Evolutionary conservation across 2,797 vertebrate species (phyloP).

Genomic region (Melanotaenia boesemani): DNA sequence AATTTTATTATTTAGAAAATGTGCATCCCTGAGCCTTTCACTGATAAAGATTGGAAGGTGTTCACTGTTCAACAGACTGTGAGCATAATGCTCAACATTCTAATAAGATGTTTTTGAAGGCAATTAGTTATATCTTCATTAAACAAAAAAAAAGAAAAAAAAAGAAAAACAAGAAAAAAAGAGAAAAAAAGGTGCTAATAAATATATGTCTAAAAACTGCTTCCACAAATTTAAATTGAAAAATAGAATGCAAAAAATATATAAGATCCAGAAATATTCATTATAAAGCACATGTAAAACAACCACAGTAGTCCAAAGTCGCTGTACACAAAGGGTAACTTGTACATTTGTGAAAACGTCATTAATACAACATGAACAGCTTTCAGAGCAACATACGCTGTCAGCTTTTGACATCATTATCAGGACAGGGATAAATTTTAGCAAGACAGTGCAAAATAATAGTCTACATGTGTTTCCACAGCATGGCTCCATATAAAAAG

Average conservation of each 20-base stretch:
- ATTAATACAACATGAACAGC: not conserved
- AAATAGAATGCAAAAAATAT: not conserved
- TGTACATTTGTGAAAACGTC: not conserved
- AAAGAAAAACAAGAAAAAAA: not conserved
- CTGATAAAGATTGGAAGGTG: too few relatives aligned
- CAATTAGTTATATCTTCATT: too few relatives aligned
- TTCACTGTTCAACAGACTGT: too few relatives aligned
- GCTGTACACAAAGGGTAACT: not conserved
- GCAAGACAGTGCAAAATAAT: not conserved
- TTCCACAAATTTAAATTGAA: not conserved
- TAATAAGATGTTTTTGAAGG: too few relatives aligned
- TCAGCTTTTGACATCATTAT: not conserved
- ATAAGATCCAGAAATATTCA: not conserved
- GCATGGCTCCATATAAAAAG: not conserved
- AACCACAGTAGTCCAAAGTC: not conserved
- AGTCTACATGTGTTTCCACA: not conserved
- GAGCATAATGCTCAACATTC: too few relatives aligned
- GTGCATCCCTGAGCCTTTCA: too few relatives aligned
- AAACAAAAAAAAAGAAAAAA: too few relatives aligned
- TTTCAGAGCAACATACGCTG: too few relatives aligned
- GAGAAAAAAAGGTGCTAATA: not conserved
- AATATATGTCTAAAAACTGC: too few relatives aligned
- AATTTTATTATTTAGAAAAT: too few relatives aligned
- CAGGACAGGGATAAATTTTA: not conserved
- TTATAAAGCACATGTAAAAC: too few relatives aligned